A percentile compares a stretch with the other conserved stretches of the same genome.
Conservation (phyloP, 1,140 invertebrate species). For the Rhagoletis pomonella region DNA sequence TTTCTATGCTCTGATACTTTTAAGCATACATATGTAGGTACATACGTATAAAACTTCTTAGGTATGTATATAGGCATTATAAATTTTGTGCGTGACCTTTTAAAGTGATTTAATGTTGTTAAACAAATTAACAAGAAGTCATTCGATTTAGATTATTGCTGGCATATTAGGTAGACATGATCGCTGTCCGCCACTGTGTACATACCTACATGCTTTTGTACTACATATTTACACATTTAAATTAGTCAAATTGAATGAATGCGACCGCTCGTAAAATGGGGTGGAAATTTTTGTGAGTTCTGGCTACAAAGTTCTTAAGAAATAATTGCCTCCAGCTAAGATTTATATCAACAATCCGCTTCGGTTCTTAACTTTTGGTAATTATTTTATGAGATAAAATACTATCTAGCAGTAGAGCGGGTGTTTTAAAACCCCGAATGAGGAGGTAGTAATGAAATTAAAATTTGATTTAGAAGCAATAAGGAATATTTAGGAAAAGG, state of each 20-base stretch:
- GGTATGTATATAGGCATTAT: background rate
- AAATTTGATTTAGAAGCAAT: background rate
- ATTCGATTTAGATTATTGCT: slow-evolving; percentile 49
- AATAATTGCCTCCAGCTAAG: background rate
- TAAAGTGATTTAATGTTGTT: slow-evolving; percentile 51
- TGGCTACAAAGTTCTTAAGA: background rate
- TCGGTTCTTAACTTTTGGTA: slow-evolving; percentile 35
- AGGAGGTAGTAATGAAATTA: background rate
- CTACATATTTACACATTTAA: slow-evolving; percentile 21
- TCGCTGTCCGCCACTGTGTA: background rate
- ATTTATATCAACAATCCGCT: slow-evolving; percentile 29
- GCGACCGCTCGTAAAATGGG: background rate
- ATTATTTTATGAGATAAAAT: background rate
- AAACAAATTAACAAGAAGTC: slow-evolving; percentile 52
- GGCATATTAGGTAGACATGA: background rate
- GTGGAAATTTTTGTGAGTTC: background rate
- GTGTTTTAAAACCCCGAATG: background rate
- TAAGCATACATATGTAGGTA: background rate
- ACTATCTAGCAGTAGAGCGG: no score
- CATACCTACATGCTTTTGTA: background rate
- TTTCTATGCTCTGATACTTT: background rate
- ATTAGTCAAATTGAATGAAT: slow-evolving; percentile 31
- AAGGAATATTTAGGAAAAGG: no score
- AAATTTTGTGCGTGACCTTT: slow-evolving; percentile 43
- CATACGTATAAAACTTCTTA: background rate